Conservation (phyloP, 2,888 invertebrate species). For the Amaurobius ferox region DNA sequence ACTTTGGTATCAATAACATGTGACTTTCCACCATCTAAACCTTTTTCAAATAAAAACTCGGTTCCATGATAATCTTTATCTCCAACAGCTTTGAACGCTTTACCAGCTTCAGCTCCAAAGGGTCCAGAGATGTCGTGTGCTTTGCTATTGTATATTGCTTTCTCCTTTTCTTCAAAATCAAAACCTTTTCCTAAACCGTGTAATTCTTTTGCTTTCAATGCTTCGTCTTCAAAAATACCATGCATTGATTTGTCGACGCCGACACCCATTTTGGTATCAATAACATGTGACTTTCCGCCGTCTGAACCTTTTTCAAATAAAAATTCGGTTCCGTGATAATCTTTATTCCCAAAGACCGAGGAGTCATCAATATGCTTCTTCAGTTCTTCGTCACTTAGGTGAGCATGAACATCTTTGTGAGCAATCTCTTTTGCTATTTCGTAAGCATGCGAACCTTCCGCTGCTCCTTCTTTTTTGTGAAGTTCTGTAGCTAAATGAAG, state of each 20-base stretch:
- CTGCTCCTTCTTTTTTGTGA: neutral
- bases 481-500: neutral
- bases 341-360: neutral
- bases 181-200: neutral
- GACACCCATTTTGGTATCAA: neutral
- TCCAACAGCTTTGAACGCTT: neutral
- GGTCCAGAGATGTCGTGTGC: neutral
- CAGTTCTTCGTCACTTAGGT: neutral
- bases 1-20: neutral
- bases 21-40: neutral
- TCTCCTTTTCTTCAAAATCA: neutral
- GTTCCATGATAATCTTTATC: conserved; percentile 4
- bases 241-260: neutral
- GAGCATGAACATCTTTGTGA: conserved; percentile 33
- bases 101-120: neutral
- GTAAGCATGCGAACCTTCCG: conserved; percentile 38
- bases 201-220: neutral
- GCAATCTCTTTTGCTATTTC: conserved; percentile 46
- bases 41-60: neutral
- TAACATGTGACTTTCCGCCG: neutral
- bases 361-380: conserved; percentile 11
- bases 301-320: neutral
- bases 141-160: neutral
- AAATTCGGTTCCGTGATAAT: neutral
- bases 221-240: neutral